Evolutionary conservation across 2,797 vertebrate species (phyloP).

Genomic region (Vireo griseus): DNA sequence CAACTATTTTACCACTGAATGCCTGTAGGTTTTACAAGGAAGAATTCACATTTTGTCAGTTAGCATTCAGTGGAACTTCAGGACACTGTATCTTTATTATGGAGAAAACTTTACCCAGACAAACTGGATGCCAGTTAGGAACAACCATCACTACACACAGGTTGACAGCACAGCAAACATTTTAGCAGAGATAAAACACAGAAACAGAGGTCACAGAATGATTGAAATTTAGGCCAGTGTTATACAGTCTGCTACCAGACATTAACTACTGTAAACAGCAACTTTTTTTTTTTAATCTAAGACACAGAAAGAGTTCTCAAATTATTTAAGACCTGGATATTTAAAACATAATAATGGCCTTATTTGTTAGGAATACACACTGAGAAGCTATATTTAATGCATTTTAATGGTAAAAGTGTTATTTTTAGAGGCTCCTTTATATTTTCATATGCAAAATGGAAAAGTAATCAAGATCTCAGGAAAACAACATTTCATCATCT

Average conservation of each 20-base stretch:
- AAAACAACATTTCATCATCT: neutral
- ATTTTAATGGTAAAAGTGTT: neutral
- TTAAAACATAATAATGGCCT: neutral
- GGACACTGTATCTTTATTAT: neutral
- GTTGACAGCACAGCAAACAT: fast-evolving
- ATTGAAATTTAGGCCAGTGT: neutral
- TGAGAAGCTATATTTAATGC: neutral
- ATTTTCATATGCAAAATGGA: neutral
- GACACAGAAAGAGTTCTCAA: neutral
- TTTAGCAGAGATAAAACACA: neutral
- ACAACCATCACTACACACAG: neutral
- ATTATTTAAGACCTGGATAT: neutral
- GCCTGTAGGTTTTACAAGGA: neutral
- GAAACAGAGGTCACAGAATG: neutral
- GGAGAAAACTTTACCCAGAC: neutral
- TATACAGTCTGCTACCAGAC: neutral
- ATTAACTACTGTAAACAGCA: neutral
- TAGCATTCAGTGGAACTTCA: neutral
- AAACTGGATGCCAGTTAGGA: neutral
- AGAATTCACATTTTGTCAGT: neutral
- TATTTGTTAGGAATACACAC: neutral
- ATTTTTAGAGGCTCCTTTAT: neutral
- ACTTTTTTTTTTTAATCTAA: neutral
- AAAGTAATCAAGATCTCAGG: neutral
- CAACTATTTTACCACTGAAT: neutral